Evolutionary conservation across 2,797 vertebrate genomes (phyloP).

Genomic region (Phoeniculus purpureus): DNA sequence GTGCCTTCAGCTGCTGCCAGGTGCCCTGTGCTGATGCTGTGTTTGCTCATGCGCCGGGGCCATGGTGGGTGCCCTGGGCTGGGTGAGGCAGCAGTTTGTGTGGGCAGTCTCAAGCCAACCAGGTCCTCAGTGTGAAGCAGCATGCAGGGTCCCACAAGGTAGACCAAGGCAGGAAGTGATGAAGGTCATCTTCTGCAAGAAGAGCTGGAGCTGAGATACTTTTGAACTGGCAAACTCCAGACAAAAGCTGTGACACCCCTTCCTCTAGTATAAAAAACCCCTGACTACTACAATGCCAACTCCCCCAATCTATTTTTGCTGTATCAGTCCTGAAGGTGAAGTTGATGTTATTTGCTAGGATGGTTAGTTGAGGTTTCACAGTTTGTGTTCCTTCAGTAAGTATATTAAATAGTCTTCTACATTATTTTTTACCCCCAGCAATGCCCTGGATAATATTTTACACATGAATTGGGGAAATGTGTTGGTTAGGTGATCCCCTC

Average conservation of each 20-base stretch:
- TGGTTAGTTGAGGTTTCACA: neutral
- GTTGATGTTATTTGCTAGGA: neutral
- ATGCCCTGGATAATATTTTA: neutral
- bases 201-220: neutral
- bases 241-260: neutral
- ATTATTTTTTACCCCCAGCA: neutral
- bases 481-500: neutral
- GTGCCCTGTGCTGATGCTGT: fast-evolving
- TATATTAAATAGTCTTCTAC: neutral
- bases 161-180: neutral
- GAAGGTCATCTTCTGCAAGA: too few species aligned
- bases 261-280: neutral
- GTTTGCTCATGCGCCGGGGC: fast-evolving
- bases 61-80: neutral
- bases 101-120: neutral
- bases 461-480: neutral
- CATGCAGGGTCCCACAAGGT: neutral
- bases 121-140: neutral
- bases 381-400: neutral
- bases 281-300: neutral
- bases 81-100: neutral
- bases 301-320: neutral
- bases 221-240: fast-evolving
- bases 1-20: neutral
- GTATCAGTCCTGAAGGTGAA: neutral